Conservation (phyloP, 2,888 invertebrate species). For the Lathronympha strigana region DNA sequence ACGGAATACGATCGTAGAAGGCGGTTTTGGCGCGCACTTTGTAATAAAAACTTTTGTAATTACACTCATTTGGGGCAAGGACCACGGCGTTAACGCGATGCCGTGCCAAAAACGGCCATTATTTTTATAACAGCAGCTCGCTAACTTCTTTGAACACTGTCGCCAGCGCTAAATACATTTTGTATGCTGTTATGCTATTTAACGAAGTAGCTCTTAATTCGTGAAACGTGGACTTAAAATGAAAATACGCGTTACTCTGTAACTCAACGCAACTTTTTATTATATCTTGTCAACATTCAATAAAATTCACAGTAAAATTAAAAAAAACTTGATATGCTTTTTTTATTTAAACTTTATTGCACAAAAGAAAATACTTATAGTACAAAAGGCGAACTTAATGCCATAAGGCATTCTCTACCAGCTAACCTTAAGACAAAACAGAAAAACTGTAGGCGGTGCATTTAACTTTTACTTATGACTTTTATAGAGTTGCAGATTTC, state of each 20-base stretch:
- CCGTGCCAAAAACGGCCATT: slow-evolving; percentile 80
- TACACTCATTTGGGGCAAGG: slow-evolving; percentile 79
- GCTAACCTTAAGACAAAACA: too few species aligned
- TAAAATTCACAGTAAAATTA: too few species aligned
- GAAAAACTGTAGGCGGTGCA: too few species aligned
- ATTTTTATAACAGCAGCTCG: slow-evolving; percentile 71
- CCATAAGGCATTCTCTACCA: too few species aligned
- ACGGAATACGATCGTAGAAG: slow-evolving; percentile 62
- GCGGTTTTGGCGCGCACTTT: slow-evolving; percentile 76
- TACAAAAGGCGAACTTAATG: too few species aligned
- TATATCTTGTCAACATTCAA: too few species aligned
- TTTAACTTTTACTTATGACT: too few species aligned
- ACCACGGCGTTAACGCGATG: slow-evolving; percentile 75
- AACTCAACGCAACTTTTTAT: too few species aligned
- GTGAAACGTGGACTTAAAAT: slow-evolving; percentile 23
- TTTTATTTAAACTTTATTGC: too few species aligned
- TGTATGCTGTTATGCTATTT: slow-evolving; percentile 23
- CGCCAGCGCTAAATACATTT: slow-evolving; percentile 46
- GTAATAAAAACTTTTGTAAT: slow-evolving; percentile 83
- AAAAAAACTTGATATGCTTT: too few species aligned
- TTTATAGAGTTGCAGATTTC: too few species aligned
- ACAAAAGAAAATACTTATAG: too few species aligned
- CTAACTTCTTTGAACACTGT: slow-evolving; percentile 51
- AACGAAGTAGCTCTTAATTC: slow-evolving; percentile 38
- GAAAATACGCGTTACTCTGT: slow-evolving; percentile 7